Evolutionary conservation across 2,888 invertebrate species (phyloP).

Genomic region (Acholoe squamosa): DNA sequence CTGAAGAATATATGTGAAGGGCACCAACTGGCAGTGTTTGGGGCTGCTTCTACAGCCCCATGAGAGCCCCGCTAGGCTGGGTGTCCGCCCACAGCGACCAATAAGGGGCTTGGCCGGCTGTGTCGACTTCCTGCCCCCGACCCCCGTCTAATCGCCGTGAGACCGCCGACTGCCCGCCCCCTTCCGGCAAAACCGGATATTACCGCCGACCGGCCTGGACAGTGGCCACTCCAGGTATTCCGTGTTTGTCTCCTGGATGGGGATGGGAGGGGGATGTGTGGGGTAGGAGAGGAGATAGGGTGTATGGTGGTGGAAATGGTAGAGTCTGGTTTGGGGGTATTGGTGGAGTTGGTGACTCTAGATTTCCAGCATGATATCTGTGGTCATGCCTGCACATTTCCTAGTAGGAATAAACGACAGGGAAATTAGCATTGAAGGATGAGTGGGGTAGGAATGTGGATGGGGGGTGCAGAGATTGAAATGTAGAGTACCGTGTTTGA

Average conservation of each 20-base stretch:
- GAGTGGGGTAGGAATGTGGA: too few species aligned
- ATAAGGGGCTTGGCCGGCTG: conserved; percentile 27
- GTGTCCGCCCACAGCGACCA: neutral
- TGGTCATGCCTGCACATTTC: too few species aligned
- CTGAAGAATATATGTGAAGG: too few species aligned
- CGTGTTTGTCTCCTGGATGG: neutral
- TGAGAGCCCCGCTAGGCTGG: neutral
- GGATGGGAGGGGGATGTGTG: neutral
- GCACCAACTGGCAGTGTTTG: too few species aligned
- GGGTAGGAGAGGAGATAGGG: too few species aligned
- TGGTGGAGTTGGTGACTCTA: neutral
- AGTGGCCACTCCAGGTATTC: neutral
- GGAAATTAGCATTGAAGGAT: too few species aligned
- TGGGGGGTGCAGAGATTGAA: too few species aligned
- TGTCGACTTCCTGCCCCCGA: conserved; percentile 9
- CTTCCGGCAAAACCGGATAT: conserved; percentile 39
- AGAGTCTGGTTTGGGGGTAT: too few species aligned
- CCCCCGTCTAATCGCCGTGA: conserved; percentile 19
- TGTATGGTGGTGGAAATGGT: neutral
- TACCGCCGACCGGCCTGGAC: conserved; percentile 16
- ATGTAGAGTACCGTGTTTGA: too few species aligned
- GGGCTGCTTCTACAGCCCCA: too few species aligned
- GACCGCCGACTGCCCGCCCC: neutral
- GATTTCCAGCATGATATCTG: too few species aligned
- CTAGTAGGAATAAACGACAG: too few species aligned